Conservation (phyloP, 1,140 invertebrate species). For the Cherax destructor region DNA sequence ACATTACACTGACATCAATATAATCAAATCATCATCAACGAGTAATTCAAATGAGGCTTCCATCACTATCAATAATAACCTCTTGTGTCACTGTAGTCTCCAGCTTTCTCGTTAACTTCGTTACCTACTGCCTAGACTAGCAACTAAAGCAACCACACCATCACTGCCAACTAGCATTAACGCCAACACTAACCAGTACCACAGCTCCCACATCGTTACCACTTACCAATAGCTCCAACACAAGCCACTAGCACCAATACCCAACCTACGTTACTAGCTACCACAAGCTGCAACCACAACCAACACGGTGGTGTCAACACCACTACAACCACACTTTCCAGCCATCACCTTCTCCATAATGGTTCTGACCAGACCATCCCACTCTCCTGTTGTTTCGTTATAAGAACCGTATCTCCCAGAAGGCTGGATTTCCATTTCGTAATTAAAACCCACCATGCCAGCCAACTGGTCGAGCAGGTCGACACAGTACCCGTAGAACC, state of each 20-base stretch:
- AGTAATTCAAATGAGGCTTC: too few relatives aligned
- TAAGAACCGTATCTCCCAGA: slow-evolving; percentile 78
- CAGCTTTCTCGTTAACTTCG: too few relatives aligned
- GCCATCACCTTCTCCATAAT: slow-evolving; percentile 77
- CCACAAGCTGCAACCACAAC: neutral
- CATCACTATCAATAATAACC: too few relatives aligned
- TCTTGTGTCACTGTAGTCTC: too few relatives aligned
- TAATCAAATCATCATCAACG: too few relatives aligned
- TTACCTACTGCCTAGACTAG: too few relatives aligned
- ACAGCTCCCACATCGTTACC: neutral
- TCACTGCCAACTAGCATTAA: neutral
- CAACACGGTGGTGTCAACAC: neutral
- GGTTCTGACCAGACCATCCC: slow-evolving; percentile 80
- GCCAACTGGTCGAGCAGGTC: slow-evolving; percentile 81
- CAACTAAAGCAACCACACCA: too few relatives aligned
- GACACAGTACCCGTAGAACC: slow-evolving; percentile 88
- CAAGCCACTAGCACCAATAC: neutral
- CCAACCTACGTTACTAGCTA: neutral
- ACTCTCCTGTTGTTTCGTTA: slow-evolving; percentile 77
- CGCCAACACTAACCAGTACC: neutral
- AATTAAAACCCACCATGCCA: slow-evolving; percentile 78
- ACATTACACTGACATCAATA: too few relatives aligned
- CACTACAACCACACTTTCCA: neutral
- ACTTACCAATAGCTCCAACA: neutral
- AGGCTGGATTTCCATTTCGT: slow-evolving; percentile 77